A percentile compares a stretch with the other conserved stretches of the same genome.
These are phyloP conservation scores for Rhabdophis nuchalis DNA, from an alignment of 2,797 vertebrate species.

Conservation along the genomic window DNA sequence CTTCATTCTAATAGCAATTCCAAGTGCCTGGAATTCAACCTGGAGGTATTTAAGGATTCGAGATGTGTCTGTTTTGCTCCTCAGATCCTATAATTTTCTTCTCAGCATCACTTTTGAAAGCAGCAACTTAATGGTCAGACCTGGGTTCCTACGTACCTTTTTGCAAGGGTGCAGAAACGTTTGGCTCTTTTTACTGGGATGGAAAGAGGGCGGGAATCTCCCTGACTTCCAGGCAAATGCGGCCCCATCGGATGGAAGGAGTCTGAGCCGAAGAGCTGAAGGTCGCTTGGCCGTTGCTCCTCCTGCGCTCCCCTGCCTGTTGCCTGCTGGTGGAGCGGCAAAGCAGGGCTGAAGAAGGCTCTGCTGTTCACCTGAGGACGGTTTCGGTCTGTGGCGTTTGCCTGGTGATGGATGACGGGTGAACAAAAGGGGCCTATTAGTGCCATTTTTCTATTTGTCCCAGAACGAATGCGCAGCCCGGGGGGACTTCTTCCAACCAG, in stretches of 20 bases:
- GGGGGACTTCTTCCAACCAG: constrained; percentile 30
- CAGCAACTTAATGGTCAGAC: not conserved
- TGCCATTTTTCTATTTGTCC: not conserved
- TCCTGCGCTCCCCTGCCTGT: not conserved
- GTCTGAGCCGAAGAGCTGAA: not conserved
- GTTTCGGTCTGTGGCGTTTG: not conserved
- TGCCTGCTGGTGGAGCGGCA: not conserved
- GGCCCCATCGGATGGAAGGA: not conserved
- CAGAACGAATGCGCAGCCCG: not conserved
- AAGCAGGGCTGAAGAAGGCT: not conserved
- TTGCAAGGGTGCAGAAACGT: not conserved
- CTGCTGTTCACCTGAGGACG: not conserved
- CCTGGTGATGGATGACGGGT: not conserved
- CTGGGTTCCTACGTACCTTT: not conserved
- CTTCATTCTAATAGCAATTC: not conserved
- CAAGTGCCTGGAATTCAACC: not conserved
- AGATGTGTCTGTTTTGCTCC: not conserved
- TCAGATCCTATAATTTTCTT: not conserved
- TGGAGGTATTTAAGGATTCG: not conserved
- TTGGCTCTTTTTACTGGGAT: not conserved
- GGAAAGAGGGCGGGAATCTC: not conserved
- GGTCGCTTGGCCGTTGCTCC: not conserved
- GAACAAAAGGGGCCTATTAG: constrained; percentile 15
- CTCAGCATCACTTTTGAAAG: not conserved
- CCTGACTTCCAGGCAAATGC: not conserved